Conservation (phyloP, 2,888 invertebrate genomes). For the Lithophane socia region DNA sequence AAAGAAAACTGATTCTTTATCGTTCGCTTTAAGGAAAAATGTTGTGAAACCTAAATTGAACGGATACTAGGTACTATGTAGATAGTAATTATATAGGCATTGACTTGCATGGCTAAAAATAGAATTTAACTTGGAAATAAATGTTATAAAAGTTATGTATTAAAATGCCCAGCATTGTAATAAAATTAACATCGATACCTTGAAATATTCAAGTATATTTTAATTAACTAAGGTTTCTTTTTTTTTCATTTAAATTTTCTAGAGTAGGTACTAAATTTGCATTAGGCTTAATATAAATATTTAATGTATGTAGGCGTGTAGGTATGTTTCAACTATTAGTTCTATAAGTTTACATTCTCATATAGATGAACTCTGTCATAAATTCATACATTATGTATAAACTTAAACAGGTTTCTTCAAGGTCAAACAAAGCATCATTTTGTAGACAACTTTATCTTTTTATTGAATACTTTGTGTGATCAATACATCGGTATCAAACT, state of each 20-base stretch:
- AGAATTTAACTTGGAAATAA: slow-evolving; percentile 20
- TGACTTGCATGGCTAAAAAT: neutral
- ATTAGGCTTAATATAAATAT: neutral
- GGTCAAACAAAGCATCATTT: slow-evolving; percentile 39
- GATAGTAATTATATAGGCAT: neutral
- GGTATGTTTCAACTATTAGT: neutral
- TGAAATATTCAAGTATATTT: neutral
- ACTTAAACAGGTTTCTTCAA: slow-evolving; percentile 26
- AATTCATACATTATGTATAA: slow-evolving; percentile 25
- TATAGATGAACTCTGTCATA: neutral
- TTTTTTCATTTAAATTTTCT: neutral
- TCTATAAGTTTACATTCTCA: neutral
- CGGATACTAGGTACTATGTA: neutral
- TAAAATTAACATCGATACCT: neutral
- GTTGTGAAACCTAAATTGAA: slow-evolving; percentile 1
- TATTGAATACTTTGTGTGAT: slow-evolving; percentile 5
- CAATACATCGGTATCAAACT: neutral
- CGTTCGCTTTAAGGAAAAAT: neutral
- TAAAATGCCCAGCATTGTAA: neutral
- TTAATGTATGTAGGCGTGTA: neutral
- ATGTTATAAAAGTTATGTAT: neutral
- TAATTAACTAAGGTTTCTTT: neutral
- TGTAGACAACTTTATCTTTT: slow-evolving; percentile 10
- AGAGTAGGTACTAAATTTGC: neutral
- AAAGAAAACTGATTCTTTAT: neutral